Evolutionary conservation across 1,140 invertebrate genomes (phyloP), one percentile per base, ranked within the genome.

Genomic region (Thalassaphorura encarpata): DNA sequence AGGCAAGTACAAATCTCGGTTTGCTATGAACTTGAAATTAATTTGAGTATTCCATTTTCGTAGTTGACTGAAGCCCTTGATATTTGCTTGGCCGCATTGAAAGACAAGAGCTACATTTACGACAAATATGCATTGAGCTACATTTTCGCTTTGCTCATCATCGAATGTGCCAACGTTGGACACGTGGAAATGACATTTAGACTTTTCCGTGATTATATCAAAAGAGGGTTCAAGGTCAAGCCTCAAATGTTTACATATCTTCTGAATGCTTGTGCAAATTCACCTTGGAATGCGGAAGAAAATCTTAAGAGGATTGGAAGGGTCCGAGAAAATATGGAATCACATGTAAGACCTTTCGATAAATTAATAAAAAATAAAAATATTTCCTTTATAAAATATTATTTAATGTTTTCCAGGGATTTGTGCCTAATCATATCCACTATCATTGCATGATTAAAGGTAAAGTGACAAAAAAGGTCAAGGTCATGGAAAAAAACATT

Each of bases 401-500:
- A n/a, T n/a, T n/a, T n/a, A n/a, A n/a, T n/a, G n/a, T 29, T 33
- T n/a, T 76, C 83, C 57, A 85, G 84, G 65, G 75, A 76, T 73
- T 82, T 61, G 66, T 77, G 43, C 77, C 85, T 1, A 92, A 90
- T 71, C 66, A 80, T 1, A 80, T 80, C 3, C 87, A 85, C 68
- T 93, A 89, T 63, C 83, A 91, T 78, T 78, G 83, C 3, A 84
- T 94, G 81, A 85, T 95, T 8, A 94, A 91, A 77, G 73, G 74
- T 75, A 54, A 11, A 8, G 8, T 11, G 16, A 23, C 19, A 13
- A 56, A 24, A 36, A 19, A 18, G n/a, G n/a, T n/a, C n/a, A n/a
- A n/a, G n/a, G n/a, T n/a, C n/a, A n/a, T n/a, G n/a, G n/a, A n/a
- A n/a, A n/a, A n/a, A n/a, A n/a, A n/a, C n/a, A n/a, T n/a, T n/a